Evolutionary conservation across 1,140 invertebrate genomes (phyloP), one percentile per base, ranked within the genome.

Genomic region (Agrilus planipennis): DNA sequence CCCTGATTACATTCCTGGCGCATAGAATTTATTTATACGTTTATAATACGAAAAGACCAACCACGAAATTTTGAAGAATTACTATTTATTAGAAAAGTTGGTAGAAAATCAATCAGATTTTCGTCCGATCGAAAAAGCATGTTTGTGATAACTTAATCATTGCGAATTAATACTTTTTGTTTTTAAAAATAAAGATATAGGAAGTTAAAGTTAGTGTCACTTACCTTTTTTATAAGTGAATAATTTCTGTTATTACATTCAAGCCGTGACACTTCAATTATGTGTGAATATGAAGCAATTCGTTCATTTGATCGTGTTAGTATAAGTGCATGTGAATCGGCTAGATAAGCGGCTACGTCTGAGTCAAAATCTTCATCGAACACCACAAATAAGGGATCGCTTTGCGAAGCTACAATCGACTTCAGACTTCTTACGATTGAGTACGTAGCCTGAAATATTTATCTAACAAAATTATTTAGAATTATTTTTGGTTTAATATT

Each of bases 321-420:
- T 4, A 51, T 14, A 32, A 58, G 57, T 31, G 47, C 57, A 22
- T 58, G 45, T 2, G 52, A 50, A 1, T 45, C 41, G 28, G 39
- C 19, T 10, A 57, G 42, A 4, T 53, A 17, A 20, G 50, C 55
- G 0, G 46, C 40, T 6, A 54, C 18, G 4, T 59, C 51, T 11
- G 51, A 46, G 21, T 43, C 49, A 12, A 55, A 22, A 9, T 30
- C 22, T 12, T 49, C 51, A 39, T 60, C 57, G 11, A 43, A 31
- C n/a, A 60, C 36, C 5, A 59, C 40, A 5, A 60, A 42, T 7
- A 55, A 30, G 0, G 59, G 53, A 45, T 57, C 46, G 2, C 41
- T 43, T 18, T 46, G 41, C 32, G 55, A 51, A 1, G 57, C 41
- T 3, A 51, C 41, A 12, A 56, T 42, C n/a, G 50, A 44, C 22